Percentiles rank a stretch among this genome's conserved stretches.
phyloP scores from a whole-genome alignment of 1,140 invertebrate genomes.

The Drosophila pseudoananassae region DNA sequence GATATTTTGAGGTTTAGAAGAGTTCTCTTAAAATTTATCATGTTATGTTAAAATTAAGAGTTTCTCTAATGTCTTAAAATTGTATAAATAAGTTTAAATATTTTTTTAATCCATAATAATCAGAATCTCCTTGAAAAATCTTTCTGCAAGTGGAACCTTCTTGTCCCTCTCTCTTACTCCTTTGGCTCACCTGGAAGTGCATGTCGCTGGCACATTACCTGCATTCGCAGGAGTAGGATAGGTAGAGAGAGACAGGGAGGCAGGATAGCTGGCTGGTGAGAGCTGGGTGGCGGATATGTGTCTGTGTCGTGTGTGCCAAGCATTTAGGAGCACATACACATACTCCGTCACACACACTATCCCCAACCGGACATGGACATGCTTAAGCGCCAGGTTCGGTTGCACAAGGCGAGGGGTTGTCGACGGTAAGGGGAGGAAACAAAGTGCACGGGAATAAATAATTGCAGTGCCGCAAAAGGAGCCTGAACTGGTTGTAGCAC shows the following conservation, averaged over 20 bases:
- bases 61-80: background rate
- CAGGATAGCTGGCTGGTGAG: constrained; percentile 32
- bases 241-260: background rate
- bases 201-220: constrained; percentile 74
- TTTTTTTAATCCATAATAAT: background rate
- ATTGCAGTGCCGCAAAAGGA: constrained; percentile 74
- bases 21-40: background rate
- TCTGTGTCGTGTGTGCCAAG: constrained; percentile 66
- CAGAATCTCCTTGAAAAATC: background rate
- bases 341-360: constrained; percentile 14
- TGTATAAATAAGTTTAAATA: background rate
- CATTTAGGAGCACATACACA: constrained; percentile 59
- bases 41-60: background rate
- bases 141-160: constrained; percentile 11
- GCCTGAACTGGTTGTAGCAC: constrained; percentile 81
- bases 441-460: constrained; percentile 71
- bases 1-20: too few species aligned
- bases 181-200: constrained; percentile 45
- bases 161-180: constrained; percentile 7
- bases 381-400: constrained; percentile 69
- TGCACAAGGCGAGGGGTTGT: background rate
- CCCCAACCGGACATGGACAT: constrained; percentile 74
- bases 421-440: constrained; percentile 23
- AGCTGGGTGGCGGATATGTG: constrained; percentile 68
- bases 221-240: constrained; percentile 13